Evolutionary conservation across 2,888 invertebrate genomes (phyloP).

Genomic region (Fragum whitleyi): DNA sequence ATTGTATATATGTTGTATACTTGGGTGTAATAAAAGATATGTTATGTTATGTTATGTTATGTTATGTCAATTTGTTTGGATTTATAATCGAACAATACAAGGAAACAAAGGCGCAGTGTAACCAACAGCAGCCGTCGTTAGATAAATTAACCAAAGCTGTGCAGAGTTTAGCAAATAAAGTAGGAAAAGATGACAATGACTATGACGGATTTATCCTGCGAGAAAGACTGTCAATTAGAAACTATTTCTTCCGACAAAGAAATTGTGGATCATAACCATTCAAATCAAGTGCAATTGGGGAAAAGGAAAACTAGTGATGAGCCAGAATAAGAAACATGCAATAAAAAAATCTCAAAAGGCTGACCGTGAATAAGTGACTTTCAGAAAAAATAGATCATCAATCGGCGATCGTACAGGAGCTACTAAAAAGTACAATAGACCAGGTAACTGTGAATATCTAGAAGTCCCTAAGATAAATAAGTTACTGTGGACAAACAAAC

Average conservation of each 20-base stretch:
- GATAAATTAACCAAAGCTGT: constrained; percentile 5
- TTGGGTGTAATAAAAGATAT: too few species aligned
- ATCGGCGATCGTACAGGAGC: not conserved
- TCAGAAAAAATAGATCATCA: constrained; percentile 10
- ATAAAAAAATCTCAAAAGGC: constrained; percentile 5
- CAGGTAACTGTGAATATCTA: constrained; percentile 25
- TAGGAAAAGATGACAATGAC: not conserved
- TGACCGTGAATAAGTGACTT: constrained; percentile 15
- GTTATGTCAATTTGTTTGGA: too few species aligned
- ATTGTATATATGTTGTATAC: too few species aligned
- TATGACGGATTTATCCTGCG: not conserved
- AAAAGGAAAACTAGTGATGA: not conserved
- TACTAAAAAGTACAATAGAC: constrained; percentile 14
- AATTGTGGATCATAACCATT: not conserved
- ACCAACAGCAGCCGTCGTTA: not conserved
- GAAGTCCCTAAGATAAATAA: constrained; percentile 30
- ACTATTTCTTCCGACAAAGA: too few species aligned
- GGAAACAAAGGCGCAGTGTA: too few species aligned
- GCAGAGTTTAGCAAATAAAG: not conserved
- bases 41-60: too few species aligned
- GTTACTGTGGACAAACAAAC: constrained; percentile 6
- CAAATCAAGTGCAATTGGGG: not conserved
- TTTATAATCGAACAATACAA: too few species aligned
- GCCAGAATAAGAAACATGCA: not conserved
- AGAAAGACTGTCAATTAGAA: too few species aligned